A percentile compares a stretch with the other conserved stretches of the same genome.
Conservation (phyloP, 2,888 invertebrate species). For the Carabus problematicus region DNA sequence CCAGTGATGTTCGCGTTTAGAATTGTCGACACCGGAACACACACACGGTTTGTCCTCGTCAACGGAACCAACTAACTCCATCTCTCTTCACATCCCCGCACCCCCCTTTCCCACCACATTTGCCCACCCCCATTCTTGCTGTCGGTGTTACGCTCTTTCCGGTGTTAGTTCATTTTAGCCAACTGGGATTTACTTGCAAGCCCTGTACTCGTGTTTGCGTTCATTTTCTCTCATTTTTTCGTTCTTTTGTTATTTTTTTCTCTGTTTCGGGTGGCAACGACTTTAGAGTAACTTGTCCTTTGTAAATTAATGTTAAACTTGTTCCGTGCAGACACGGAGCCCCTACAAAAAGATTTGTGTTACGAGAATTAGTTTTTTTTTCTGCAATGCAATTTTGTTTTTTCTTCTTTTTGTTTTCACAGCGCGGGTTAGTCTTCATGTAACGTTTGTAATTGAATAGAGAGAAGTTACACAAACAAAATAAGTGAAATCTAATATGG, state of each 20-base stretch:
- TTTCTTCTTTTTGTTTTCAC: no score
- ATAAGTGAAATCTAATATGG: not conserved
- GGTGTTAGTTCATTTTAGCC: conserved; percentile 38
- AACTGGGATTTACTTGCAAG: conserved; percentile 25
- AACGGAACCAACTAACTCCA: conserved; percentile 29
- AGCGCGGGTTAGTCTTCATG: no score
- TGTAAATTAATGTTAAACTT: conserved; percentile 29
- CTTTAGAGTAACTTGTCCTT: conserved; percentile 27
- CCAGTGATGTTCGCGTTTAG: conserved; percentile 35
- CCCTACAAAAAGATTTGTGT: no score
- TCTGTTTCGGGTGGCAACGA: conserved; percentile 13
- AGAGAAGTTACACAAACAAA: conserved; percentile 1
- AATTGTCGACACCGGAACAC: conserved; percentile 37
- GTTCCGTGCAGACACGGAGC: not conserved
- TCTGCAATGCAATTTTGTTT: no score
- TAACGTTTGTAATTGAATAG: not conserved
- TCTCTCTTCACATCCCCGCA: not conserved
- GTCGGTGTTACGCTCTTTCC: conserved; percentile 25
- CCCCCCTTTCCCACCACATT: not conserved
- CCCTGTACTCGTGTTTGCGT: conserved; percentile 22
- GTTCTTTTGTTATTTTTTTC: not conserved
- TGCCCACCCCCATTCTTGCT: conserved; percentile 8
- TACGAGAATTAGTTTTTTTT: no score
- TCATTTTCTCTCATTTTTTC: conserved; percentile 14
- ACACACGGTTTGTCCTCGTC: conserved; percentile 25